These are phyloP conservation scores for Paraescarpia echinospica DNA, from an alignment of 1,140 invertebrate genomes.

Conservation along the genomic window DNA sequence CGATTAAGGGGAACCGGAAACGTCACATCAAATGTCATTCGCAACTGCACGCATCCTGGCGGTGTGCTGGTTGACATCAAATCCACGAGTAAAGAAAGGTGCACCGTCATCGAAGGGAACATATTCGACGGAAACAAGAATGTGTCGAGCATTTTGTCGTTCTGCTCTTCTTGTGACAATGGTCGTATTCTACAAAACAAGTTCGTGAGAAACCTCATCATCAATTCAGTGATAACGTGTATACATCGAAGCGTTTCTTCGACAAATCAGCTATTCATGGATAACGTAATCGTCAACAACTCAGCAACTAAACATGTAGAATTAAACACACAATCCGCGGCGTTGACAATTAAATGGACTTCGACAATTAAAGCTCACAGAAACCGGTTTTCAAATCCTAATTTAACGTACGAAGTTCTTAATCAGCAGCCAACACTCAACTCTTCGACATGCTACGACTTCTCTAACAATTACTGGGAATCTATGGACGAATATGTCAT, in stretches of 20 bases:
- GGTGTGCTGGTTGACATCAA: background rate
- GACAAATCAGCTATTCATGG: background rate
- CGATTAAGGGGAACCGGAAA: background rate
- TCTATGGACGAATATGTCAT: background rate
- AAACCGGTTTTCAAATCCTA: background rate
- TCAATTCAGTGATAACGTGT: background rate
- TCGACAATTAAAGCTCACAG: background rate
- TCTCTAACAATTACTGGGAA: background rate
- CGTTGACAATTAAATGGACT: background rate
- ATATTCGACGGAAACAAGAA: background rate
- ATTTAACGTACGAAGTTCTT: background rate
- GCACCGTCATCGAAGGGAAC: background rate
- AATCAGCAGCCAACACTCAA: background rate
- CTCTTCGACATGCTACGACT: background rate
- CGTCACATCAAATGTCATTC: background rate
- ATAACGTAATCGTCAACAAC: background rate
- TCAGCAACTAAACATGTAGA: background rate
- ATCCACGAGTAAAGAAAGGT: background rate
- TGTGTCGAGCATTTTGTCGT: background rate
- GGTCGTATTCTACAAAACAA: background rate
- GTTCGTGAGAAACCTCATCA: background rate
- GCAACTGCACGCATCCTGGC: background rate
- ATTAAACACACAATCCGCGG: background rate
- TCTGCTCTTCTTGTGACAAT: background rate
- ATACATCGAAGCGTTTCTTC: background rate